Conservation (phyloP, 2,113 vertebrate species). For the Redunca redunca region DNA sequence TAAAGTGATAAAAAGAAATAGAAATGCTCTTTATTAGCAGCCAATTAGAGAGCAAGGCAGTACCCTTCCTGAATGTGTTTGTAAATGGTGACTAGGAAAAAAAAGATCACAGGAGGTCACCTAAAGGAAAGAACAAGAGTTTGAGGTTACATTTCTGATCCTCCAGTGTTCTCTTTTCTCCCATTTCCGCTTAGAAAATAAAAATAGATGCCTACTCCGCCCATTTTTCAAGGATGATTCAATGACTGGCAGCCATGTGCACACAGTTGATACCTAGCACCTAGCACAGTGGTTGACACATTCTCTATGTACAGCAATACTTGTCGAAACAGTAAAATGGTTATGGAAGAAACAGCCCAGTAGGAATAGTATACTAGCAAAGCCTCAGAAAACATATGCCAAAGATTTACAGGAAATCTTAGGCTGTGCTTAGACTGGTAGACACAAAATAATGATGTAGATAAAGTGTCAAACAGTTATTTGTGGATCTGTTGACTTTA, state of each 20-base stretch:
- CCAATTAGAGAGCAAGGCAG: not conserved
- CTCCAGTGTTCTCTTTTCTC: not conserved
- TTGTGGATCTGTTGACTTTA: constrained; percentile 16
- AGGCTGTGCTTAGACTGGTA: not conserved
- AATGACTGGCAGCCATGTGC: not conserved
- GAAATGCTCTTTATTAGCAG: not conserved
- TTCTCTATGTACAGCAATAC: not conserved
- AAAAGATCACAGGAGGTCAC: not conserved
- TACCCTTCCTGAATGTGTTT: not conserved
- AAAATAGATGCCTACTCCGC: not conserved
- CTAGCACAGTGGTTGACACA: not conserved
- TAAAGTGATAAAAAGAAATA: not conserved
- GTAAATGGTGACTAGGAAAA: not conserved
- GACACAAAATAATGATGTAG: constrained; percentile 31
- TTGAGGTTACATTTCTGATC: not conserved
- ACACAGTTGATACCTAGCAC: not conserved
- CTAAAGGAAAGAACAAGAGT: not conserved
- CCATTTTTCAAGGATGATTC: not conserved
- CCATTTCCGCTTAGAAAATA: not conserved
- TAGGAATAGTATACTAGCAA: not conserved
- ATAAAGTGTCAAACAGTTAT: not conserved
- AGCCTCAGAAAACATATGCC: not conserved
- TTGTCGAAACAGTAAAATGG: constrained; percentile 10
- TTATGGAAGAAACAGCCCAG: not conserved
- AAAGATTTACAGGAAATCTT: constrained; percentile 29